Base-by-base conservation (phyloP, 2,888 invertebrate species). In the Cotesia congregata region DNA sequence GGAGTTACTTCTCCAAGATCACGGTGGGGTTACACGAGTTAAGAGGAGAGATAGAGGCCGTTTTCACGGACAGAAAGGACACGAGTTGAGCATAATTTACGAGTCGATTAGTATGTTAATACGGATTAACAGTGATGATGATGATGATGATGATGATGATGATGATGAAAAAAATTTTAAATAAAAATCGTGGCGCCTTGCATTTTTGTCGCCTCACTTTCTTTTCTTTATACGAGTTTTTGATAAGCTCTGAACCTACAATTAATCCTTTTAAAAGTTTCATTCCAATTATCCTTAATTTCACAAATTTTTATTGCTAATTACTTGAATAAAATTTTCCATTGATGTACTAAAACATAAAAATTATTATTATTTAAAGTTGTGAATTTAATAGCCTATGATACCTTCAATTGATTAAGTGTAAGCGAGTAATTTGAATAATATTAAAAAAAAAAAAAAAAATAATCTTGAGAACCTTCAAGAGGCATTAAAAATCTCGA, bases 61-160 rank as follows among this genome's bases (percentile, higher is more conserved):
- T 67, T 72, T 72, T 40, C 67, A 76, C 76, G 59, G 60, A 72
- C 41, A 39, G 68, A 70, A 78, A 76, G 82, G 79, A 82, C 81
- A 81, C 80, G 77, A 77, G 76, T 79, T 71, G 76, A 70, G 79
- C 74, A 77, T 82, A 81, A 85, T 85, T 85, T 85, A 85, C 83
- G 85, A 85, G 82, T 83, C 85, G 83, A 85, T 85, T 85, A 85
- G 84, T 83, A 85, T 85, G 82, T 82, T 85, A 85, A 85, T 85
- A 79, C 81, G 82, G 81, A 84, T 84, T 85, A 83, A 85, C 81
- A 80, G 80, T 76, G 67, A 77, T 80, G 79, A 75, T 30, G 20
- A 20, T 20, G 20, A 20, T 20, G 20, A 20, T 20, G 30, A 30
- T 30, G 30, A 20, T 20, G 30, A 30, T 30, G 30, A 17, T 17